Evolutionary conservation across 2,113 vertebrate species (phyloP).

Genomic region (Silurus meridionalis): DNA sequence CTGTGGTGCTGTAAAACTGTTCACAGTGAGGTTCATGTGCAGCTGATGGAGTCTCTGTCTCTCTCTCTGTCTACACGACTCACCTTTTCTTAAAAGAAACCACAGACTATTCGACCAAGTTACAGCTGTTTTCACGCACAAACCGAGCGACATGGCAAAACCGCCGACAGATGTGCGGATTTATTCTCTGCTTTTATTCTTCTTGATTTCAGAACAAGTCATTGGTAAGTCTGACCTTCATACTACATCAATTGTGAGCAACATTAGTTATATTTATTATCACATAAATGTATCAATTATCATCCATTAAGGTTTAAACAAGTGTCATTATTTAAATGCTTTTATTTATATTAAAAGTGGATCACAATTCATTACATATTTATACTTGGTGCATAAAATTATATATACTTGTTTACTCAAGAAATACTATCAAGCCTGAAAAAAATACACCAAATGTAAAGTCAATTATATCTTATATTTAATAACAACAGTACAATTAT

Average conservation of each 20-base stretch:
- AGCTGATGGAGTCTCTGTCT: background rate
- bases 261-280: background rate
- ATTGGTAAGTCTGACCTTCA: conserved; percentile 13
- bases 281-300: background rate
- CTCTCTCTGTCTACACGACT: background rate
- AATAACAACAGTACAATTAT: too few relatives aligned
- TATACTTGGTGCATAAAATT: background rate
- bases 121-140: background rate
- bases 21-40: background rate
- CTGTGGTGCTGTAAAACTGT: background rate
- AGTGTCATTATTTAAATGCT: background rate
- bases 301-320: background rate
- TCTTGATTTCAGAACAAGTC: background rate
- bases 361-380: background rate
- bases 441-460: background rate
- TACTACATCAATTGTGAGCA: background rate
- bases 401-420: background rate
- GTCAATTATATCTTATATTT: background rate
- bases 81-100: background rate
- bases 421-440: background rate
- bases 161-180: conserved; percentile 24
- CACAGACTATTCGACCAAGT: background rate
- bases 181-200: conserved; percentile 13
- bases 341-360: background rate
- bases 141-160: conserved; percentile 34